Evolutionary conservation across 2,797 vertebrate genomes (phyloP).

Genomic region (Hozukius guyotensis): DNA sequence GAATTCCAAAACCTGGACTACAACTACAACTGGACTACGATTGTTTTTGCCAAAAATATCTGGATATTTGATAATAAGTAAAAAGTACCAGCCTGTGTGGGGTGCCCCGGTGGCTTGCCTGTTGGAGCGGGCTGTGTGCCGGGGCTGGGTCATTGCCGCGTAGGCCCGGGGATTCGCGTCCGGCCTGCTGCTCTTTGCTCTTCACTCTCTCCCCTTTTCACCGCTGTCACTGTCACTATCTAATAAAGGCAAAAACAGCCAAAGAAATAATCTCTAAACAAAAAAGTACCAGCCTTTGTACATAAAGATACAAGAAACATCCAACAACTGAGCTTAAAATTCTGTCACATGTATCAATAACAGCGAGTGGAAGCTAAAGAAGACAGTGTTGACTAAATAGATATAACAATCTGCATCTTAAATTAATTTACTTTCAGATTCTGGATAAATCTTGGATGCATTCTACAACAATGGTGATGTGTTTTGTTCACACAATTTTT

Average conservation of each 20-base stretch:
- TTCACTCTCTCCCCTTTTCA: too few relatives aligned
- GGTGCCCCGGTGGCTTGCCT: too few relatives aligned
- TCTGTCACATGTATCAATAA: background rate
- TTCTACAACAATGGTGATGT: background rate
- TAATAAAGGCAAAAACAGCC: too few relatives aligned
- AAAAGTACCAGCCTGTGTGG: background rate
- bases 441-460: background rate
- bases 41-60: background rate
- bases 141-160: too few relatives aligned
- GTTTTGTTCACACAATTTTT: background rate
- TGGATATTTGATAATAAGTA: background rate
- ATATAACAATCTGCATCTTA: background rate
- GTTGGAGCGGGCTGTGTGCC: too few relatives aligned
- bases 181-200: too few relatives aligned
- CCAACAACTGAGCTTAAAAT: fast-evolving
- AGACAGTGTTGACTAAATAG: background rate
- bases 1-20: background rate
- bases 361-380: background rate
- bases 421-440: background rate
- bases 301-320: background rate
- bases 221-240: too few relatives aligned
- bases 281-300: background rate
- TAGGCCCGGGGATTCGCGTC: too few relatives aligned
- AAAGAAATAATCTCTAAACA: too few relatives aligned
- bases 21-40: background rate